Evolutionary conservation across 1,140 invertebrate species (phyloP).

Genomic region (Plutomurus gul): DNA sequence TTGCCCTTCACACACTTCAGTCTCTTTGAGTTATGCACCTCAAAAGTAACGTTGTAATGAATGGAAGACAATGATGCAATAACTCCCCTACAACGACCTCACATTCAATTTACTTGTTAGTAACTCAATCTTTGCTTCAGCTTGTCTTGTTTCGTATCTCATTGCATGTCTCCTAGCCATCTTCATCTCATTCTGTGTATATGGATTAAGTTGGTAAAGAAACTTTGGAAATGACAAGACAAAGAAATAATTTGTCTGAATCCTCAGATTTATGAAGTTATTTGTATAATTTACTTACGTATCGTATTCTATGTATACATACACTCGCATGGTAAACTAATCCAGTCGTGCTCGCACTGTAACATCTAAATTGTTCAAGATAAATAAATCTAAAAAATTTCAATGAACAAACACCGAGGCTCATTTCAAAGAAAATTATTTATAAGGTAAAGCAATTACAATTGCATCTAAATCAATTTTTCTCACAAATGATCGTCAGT

Average conservation of each 20-base stretch:
- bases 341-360: too few species aligned
- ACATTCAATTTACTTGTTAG: slow-evolving; percentile 25
- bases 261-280: slow-evolving; percentile 19
- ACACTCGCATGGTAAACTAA: neutral
- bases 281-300: slow-evolving; percentile 20
- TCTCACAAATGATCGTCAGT: neutral
- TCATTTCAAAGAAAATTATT: neutral
- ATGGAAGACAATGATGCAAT: slow-evolving; percentile 4
- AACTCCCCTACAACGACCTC: slow-evolving; percentile 13
- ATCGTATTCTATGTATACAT: neutral
- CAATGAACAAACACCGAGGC: too few species aligned
- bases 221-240: neutral
- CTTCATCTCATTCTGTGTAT: neutral
- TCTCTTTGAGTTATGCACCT: neutral
- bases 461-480: neutral
- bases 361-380: too few species aligned
- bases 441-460: neutral
- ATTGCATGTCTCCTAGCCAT: neutral
- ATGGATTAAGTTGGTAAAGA: neutral
- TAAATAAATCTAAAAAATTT: too few species aligned
- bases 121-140: slow-evolving; percentile 1
- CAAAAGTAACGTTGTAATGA: slow-evolving; percentile 12
- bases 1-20: neutral
- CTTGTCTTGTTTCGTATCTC: neutral
- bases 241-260: slow-evolving; percentile 21